Conservation (phyloP, 2,797 vertebrate species). For the Dermochelys coriacea region DNA sequence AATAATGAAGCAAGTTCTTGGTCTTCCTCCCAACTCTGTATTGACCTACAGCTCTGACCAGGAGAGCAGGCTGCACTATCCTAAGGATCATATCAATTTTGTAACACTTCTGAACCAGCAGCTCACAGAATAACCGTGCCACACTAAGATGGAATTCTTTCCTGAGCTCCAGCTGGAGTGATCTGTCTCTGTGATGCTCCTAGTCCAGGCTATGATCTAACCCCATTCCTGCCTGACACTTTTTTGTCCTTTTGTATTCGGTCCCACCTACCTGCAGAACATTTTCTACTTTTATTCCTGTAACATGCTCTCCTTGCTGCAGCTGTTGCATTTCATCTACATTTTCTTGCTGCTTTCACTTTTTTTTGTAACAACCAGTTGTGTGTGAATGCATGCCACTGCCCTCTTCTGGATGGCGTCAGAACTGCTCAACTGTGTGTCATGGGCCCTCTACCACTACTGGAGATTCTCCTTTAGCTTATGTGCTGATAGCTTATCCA, state of each 20-base stretch:
- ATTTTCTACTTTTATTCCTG: not conserved
- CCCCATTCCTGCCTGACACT: not conserved
- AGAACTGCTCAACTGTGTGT: not conserved
- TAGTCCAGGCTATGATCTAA: not conserved
- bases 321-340: not conserved
- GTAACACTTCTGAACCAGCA: not conserved
- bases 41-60: not conserved
- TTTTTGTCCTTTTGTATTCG: not conserved
- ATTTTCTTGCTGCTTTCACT: not conserved
- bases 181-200: not conserved
- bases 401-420: not conserved
- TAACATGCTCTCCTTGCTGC: rapidly evolving
- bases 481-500: not conserved
- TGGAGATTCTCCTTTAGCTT: not conserved
- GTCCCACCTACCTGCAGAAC: not conserved
- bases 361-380: not conserved
- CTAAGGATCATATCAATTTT: not conserved
- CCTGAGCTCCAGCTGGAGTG: not conserved
- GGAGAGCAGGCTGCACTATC: not conserved
- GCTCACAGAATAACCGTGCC: not conserved
- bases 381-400: not conserved
- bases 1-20: not conserved
- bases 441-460: not conserved
- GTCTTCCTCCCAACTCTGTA: not conserved
- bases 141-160: not conserved